Conservation (phyloP, 2,113 vertebrate genomes). For the Onychorhynchus coronatus region DNA sequence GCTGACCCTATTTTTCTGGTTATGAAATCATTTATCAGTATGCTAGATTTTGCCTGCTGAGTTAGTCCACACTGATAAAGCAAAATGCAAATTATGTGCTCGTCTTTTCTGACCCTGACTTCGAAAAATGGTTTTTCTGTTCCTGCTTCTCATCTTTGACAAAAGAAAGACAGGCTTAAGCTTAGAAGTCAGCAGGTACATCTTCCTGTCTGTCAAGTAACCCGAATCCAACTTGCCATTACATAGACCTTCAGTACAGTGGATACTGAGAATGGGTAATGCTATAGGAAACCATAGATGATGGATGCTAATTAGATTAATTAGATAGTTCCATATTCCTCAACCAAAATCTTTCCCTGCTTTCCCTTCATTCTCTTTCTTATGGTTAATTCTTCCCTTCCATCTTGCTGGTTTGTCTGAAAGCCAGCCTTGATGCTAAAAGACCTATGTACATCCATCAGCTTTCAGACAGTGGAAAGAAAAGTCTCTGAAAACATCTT, state of each 20-base stretch:
- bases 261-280: neutral
- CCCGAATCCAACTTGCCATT: neutral
- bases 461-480: neutral
- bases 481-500: neutral
- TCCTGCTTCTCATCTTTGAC: neutral
- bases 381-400: neutral
- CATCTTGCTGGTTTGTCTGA: neutral
- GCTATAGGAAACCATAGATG: neutral
- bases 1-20: neutral
- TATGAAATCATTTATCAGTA: conserved; percentile 2
- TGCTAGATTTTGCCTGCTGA: neutral
- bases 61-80: conserved; percentile 1
- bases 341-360: neutral
- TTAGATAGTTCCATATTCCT: neutral
- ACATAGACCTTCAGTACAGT: neutral
- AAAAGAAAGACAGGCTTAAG: neutral
- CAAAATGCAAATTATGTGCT: conserved; percentile 24
- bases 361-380: neutral
- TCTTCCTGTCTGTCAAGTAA: neutral
- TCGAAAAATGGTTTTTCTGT: conserved; percentile 27
- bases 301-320: neutral
- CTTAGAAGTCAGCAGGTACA: conserved; percentile 26
- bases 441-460: neutral
- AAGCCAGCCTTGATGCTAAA: neutral
- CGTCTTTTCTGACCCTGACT: conserved; percentile 1